A percentile compares a stretch with the other conserved stretches of the same genome.
phyloP scores from a whole-genome alignment of 2,888 invertebrate genomes.

The Volucella zonaria region DNA sequence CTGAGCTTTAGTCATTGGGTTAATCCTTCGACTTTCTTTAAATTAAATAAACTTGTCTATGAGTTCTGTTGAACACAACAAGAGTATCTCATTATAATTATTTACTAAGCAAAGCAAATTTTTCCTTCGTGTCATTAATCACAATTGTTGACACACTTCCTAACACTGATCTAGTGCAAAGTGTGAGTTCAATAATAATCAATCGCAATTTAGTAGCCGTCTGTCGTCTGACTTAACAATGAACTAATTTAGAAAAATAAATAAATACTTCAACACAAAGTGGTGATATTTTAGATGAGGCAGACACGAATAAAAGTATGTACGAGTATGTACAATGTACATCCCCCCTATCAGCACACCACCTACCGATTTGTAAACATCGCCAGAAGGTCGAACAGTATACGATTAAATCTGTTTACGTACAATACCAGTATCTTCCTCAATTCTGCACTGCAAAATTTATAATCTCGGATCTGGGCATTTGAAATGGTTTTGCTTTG shows the following conservation, averaged over 20 bases:
- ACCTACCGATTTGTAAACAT: slow-evolving; percentile 1
- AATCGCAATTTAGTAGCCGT: slow-evolving; percentile 10
- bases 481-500: not conserved
- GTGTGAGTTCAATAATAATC: slow-evolving; percentile 12
- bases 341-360: too few species aligned
- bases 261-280: slow-evolving; percentile 44
- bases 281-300: slow-evolving; percentile 42
- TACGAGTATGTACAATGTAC: too few species aligned
- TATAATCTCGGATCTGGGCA: not conserved
- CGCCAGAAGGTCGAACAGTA: slow-evolving; percentile 19
- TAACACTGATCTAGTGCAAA: slow-evolving; percentile 9
- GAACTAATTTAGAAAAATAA: slow-evolving; percentile 2
- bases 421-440: slow-evolving; percentile 16
- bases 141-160: not conserved
- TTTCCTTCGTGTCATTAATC: not conserved
- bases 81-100: too few species aligned
- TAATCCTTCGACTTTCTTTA: too few species aligned
- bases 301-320: slow-evolving; percentile 17
- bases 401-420: slow-evolving; percentile 52
- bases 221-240: not conserved
- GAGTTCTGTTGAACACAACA: too few species aligned
- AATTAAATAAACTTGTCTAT: too few species aligned
- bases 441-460: slow-evolving; percentile 46
- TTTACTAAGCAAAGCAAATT: not conserved
- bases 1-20: too few species aligned